Percentiles rank a stretch among this genome's conserved stretches.
phyloP scores from a whole-genome alignment of 2,113 vertebrate genomes.

The Nettapus auritus region DNA sequence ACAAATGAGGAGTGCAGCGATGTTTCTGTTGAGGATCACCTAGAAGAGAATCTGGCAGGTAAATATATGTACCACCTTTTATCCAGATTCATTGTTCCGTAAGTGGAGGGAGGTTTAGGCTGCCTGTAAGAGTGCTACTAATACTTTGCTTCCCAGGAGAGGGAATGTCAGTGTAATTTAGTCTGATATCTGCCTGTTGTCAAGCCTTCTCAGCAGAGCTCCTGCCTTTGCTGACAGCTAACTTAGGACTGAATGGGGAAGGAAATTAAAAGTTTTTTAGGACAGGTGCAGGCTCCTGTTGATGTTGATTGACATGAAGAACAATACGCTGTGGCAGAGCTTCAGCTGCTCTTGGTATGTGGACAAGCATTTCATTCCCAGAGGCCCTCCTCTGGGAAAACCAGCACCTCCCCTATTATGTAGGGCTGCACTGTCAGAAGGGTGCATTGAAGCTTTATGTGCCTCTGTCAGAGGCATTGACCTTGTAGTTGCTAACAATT shows the following conservation, averaged over 20 bases:
- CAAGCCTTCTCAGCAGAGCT: neutral
- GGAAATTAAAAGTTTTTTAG: neutral
- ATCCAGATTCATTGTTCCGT: neutral
- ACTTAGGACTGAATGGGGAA: neutral
- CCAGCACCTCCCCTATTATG: neutral
- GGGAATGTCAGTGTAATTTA: neutral
- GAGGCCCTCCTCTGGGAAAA: neutral
- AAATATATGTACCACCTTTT: neutral
- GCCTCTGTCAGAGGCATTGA: neutral
- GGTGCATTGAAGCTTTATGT: neutral
- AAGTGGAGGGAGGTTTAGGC: neutral
- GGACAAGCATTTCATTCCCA: neutral
- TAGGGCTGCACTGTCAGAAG: neutral
- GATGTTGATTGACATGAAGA: neutral
- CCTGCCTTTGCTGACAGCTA: neutral
- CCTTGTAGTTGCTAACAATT: neutral
- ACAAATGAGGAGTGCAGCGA: slow-evolving; percentile 16
- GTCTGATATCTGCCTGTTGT: neutral
- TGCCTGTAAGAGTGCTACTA: neutral
- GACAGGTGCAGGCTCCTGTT: neutral
- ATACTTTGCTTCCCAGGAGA: neutral
- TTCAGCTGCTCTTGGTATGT: neutral
- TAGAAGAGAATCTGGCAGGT: slow-evolving; percentile 59
- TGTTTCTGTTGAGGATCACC: slow-evolving; percentile 53
- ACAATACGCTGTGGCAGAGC: neutral